Percentiles rank a stretch among this genome's conserved stretches.
These are phyloP conservation scores for Phymanthus crucifer DNA, from an alignment of 92 coral and sea anemone genomes.

Conservation along the genomic window DNA sequence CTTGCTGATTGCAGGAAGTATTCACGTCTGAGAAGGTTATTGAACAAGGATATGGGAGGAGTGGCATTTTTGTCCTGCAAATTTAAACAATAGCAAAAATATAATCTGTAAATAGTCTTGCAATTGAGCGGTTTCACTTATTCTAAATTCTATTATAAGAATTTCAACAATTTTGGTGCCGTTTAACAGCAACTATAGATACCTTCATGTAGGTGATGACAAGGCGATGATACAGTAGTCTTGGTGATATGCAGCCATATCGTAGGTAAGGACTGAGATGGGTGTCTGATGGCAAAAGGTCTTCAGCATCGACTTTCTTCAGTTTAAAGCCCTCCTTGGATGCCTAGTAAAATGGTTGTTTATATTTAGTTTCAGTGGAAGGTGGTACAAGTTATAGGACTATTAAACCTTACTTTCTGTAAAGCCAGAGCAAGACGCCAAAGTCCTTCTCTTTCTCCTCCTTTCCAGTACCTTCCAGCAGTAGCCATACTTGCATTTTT, in stretches of 20 bases:
- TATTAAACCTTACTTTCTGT: conserved; percentile 27
- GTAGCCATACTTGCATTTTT: conserved; percentile 35
- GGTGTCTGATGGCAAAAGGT: conserved; percentile 44
- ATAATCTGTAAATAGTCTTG: too few relatives aligned
- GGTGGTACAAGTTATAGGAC: neutral
- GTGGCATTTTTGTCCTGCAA: too few relatives aligned
- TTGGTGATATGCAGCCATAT: too few relatives aligned
- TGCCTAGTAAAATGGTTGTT: conserved; percentile 12
- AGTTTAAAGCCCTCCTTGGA: conserved; percentile 41
- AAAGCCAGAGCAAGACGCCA: conserved; percentile 40
- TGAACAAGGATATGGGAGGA: too few relatives aligned
- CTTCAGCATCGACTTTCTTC: conserved; percentile 10
- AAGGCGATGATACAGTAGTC: conserved; percentile 61
- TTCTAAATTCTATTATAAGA: too few relatives aligned
- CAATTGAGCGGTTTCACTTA: too few relatives aligned
- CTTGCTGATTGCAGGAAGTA: too few relatives aligned
- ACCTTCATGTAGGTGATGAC: conserved; percentile 63
- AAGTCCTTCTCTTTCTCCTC: conserved; percentile 72
- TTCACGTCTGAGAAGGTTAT: too few relatives aligned
- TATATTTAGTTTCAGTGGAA: neutral
- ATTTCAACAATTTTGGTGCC: too few relatives aligned
- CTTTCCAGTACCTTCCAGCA: conserved; percentile 54
- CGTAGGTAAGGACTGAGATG: too few relatives aligned
- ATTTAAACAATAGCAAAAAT: neutral
- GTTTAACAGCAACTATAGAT: too few relatives aligned